phyloP scores from a whole-genome alignment of 2,113 vertebrate genomes.

The Origma solitaria region DNA sequence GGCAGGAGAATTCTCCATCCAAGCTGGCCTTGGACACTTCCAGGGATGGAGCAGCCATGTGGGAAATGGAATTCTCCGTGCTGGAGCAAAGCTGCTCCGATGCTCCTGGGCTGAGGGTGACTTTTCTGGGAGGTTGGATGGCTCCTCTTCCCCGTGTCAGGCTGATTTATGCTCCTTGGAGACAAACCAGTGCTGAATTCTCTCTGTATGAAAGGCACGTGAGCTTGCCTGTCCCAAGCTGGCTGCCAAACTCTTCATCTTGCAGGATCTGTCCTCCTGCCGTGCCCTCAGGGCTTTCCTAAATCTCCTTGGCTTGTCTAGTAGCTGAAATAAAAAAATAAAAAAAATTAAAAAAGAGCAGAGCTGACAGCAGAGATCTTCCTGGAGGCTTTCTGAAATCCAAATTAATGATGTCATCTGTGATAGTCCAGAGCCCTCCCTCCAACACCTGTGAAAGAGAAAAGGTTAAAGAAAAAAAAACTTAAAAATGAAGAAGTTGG shows the following conservation, averaged over 20 bases:
- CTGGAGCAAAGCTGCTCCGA: background rate
- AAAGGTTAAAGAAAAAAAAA: background rate
- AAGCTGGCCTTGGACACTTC: background rate
- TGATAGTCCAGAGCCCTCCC: background rate
- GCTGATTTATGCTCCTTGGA: background rate
- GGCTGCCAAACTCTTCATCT: background rate
- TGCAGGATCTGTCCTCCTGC: background rate
- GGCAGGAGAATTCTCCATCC: background rate
- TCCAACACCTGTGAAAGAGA: background rate
- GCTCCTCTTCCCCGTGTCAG: background rate
- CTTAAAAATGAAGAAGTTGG: background rate
- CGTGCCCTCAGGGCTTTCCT: background rate
- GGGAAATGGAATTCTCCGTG: background rate
- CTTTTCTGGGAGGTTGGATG: background rate
- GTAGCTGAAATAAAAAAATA: background rate
- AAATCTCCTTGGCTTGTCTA: background rate
- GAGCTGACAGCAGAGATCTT: background rate
- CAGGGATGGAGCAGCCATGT: background rate
- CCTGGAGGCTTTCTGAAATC: background rate
- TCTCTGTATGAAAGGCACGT: background rate
- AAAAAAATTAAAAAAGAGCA: background rate
- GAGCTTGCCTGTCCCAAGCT: background rate
- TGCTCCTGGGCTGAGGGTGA: background rate
- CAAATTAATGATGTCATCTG: background rate
- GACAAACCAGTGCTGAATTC: background rate